A percentile compares a stretch with the other conserved stretches of the same genome.
Conservation (phyloP, 2,113 vertebrate genomes). For the Galemys pyrenaicus region DNA sequence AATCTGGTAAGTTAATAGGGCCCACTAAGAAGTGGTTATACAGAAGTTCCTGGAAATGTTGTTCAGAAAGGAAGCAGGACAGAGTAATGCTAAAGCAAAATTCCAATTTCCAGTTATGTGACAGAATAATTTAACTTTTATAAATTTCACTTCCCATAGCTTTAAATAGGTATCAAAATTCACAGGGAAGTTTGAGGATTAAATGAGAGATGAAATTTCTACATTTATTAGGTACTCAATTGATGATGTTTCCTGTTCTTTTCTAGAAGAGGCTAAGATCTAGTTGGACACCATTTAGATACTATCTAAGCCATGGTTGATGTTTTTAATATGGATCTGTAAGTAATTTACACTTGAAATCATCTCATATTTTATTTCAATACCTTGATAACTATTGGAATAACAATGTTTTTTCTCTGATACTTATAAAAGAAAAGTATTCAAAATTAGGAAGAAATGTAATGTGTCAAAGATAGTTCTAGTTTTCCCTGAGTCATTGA, state of each 20-base stretch:
- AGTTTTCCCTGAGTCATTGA: background rate
- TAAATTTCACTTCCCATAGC: background rate
- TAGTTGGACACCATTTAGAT: background rate
- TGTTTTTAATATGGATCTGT: background rate
- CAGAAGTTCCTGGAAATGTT: background rate
- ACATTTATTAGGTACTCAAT: background rate
- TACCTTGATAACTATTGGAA: background rate
- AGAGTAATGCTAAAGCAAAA: background rate
- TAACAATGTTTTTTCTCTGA: background rate
- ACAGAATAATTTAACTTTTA: background rate
- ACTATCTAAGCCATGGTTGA: background rate
- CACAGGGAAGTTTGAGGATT: background rate
- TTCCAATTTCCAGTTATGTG: background rate
- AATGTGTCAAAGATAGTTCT: background rate
- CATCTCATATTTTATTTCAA: slow-evolving; percentile 1
- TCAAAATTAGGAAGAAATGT: background rate
- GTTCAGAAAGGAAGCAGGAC: background rate
- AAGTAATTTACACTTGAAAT: background rate
- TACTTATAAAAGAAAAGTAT: background rate
- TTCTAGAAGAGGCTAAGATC: background rate
- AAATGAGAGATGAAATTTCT: background rate
- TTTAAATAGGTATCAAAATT: background rate
- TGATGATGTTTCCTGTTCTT: background rate
- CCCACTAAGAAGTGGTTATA: background rate
- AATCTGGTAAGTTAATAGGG: background rate